phyloP scores from a whole-genome alignment of 2,888 invertebrate species.

The Ormyrus labotus region DNA sequence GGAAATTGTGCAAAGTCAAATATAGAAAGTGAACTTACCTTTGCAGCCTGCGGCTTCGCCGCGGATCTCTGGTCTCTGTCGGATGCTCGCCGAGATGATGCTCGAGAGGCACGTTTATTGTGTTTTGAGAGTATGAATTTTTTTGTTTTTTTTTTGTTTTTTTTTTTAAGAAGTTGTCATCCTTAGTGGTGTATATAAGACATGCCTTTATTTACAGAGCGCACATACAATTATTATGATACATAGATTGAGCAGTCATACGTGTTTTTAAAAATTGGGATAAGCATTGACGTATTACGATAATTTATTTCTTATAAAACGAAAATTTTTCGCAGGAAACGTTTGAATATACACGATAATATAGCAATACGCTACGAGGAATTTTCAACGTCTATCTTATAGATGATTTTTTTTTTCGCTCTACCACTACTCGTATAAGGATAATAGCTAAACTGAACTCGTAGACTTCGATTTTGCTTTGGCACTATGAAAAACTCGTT shows the following conservation, averaged over 20 bases:
- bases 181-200: conserved; percentile 59
- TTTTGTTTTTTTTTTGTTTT: conserved; percentile 17
- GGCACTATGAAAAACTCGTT: conserved; percentile 58
- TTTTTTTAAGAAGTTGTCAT: conserved; percentile 43
- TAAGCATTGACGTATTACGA: conserved; percentile 56
- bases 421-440: conserved; percentile 57
- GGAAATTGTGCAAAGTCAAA: conserved; percentile 46
- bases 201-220: conserved; percentile 60
- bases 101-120: conserved; percentile 13
- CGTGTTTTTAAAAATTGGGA: conserved; percentile 55
- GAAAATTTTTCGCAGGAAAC: conserved; percentile 52
- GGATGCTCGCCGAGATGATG: background rate
- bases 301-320: conserved; percentile 56
- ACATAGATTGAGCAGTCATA: conserved; percentile 59
- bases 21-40: conserved; percentile 58
- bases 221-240: conserved; percentile 59
- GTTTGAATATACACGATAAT: conserved; percentile 57
- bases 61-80: conserved; percentile 26
- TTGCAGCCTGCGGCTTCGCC: conserved; percentile 33
- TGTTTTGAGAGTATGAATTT: background rate
- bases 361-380: conserved; percentile 53
- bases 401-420: conserved; percentile 51
- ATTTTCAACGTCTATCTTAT: conserved; percentile 54
- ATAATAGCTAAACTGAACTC: conserved; percentile 58
- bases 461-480: conserved; percentile 57